Evolutionary conservation across 2,888 invertebrate genomes (phyloP), one percentile per base, ranked within the genome.

Genomic region (Ferdinandea cuprea): DNA sequence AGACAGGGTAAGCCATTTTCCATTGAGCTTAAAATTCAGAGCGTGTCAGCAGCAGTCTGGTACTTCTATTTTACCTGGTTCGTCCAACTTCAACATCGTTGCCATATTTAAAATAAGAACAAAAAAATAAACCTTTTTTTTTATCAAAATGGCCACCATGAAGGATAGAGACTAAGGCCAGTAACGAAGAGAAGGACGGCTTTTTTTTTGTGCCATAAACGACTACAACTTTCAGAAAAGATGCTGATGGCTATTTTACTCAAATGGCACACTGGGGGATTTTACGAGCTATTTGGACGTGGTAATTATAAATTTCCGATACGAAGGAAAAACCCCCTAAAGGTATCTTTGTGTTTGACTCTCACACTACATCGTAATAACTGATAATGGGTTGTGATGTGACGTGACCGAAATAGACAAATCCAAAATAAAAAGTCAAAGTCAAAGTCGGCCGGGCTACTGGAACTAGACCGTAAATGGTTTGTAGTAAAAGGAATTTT

Each of bases 301-400:
- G 69, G 71, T 71, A 71, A 71, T 71, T 71, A 71, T 59, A 71
- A 71, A 59, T 59, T 50, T 19, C 21, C 28, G 37, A 50, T 59
- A 30, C 37, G 28, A 21, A 69, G 17, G 25, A 25, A 30, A 28
- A 17, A 15, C 21, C 6, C 13, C 40, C 25, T 37, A 17, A 3
- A 19, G n/a, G 21, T 32, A 46, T 15, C 6, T 21, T 28, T 8
- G 37, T 1, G 13, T 11, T 40, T 19, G 8, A 44, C 1, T 19
- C 48, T 25, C 37, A 21, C 11, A 65, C 17, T 59, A 11, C 19
- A 32, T 13, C 42, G 17, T 72, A 63, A 72, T 72, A 72, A 72
- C 72, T 63, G 44, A 72, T 72, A 72, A 63, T 72, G 72, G 52
- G 40, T 54, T 72, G 28, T 48, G 52, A 61, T 21, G 61, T 40